Conservation (phyloP, 1,140 invertebrate genomes). For the Drosophila navojoa region DNA sequence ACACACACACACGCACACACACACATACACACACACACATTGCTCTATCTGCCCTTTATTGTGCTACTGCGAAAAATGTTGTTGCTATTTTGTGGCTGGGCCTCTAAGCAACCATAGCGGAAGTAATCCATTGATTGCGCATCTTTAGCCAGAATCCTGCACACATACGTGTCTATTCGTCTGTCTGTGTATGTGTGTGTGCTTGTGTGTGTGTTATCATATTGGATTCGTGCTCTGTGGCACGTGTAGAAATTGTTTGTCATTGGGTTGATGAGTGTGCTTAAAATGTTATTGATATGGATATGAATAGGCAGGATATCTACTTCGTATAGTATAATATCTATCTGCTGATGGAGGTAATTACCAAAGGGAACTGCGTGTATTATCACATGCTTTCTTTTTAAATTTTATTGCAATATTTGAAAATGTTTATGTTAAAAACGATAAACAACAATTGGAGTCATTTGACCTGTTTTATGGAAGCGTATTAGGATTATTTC, state of each 20-base stretch:
- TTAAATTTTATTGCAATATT: neutral
- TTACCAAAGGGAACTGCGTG: neutral
- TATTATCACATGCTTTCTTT: too few relatives aligned
- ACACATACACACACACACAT: neutral
- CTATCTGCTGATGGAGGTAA: slow-evolving; percentile 18
- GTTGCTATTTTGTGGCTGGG: slow-evolving; percentile 42
- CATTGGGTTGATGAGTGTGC: slow-evolving; percentile 41
- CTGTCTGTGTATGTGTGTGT: neutral
- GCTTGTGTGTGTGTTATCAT: slow-evolving; percentile 20
- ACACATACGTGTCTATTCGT: neutral
- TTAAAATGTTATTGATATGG: slow-evolving; percentile 51
- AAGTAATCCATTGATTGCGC: slow-evolving; percentile 71
- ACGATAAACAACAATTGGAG: too few relatives aligned
- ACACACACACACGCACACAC: neutral
- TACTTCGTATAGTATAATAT: neutral
- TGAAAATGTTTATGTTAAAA: neutral
- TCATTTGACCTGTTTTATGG: too few relatives aligned
- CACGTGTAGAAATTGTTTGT: slow-evolving; percentile 48
- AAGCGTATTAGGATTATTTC: too few relatives aligned
- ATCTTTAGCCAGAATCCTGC: slow-evolving; percentile 21
- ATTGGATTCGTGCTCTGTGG: slow-evolving; percentile 32
- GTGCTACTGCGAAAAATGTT: slow-evolving; percentile 25
- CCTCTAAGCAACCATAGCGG: slow-evolving; percentile 57
- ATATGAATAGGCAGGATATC: slow-evolving; percentile 17
- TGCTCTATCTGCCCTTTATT: slow-evolving; percentile 1